Evolutionary conservation across 2,888 invertebrate genomes (phyloP).

Genomic region (Panopea generosa): DNA sequence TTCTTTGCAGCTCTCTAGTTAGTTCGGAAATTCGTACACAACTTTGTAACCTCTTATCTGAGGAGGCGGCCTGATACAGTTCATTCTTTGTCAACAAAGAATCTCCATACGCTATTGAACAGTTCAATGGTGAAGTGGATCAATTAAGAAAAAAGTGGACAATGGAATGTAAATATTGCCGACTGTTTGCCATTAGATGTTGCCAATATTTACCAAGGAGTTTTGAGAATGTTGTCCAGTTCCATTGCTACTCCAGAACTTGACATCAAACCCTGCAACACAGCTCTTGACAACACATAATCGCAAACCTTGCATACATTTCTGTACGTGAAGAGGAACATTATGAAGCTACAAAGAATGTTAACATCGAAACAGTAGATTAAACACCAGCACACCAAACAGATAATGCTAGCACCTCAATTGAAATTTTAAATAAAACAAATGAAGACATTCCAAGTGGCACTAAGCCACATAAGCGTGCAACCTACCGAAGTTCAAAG

Average conservation of each 20-base stretch:
- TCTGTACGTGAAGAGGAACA: neutral
- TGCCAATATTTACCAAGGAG: no score
- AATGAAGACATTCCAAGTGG: neutral
- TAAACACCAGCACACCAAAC: neutral
- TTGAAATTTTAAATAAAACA: neutral
- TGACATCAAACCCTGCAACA: neutral
- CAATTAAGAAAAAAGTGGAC: neutral
- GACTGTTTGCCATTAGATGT: no score
- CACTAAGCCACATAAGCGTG: slow-evolving; percentile 11
- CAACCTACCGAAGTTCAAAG: slow-evolving; percentile 6
- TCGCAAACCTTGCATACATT: neutral
- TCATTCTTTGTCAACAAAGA: neutral
- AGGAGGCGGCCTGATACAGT: neutral
- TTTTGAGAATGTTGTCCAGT: no score
- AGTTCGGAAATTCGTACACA: neutral
- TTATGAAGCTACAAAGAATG: neutral
- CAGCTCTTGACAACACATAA: neutral
- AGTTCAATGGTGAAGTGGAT: neutral
- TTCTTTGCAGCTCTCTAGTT: neutral
- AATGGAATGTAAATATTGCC: neutral
- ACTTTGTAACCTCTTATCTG: neutral
- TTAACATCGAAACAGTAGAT: neutral
- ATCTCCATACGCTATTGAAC: neutral
- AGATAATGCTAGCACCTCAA: neutral
- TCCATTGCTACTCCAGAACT: no score